These are phyloP conservation scores for Ligdia adustata DNA, from an alignment of 2,888 invertebrate genomes.

Conservation along the genomic window DNA sequence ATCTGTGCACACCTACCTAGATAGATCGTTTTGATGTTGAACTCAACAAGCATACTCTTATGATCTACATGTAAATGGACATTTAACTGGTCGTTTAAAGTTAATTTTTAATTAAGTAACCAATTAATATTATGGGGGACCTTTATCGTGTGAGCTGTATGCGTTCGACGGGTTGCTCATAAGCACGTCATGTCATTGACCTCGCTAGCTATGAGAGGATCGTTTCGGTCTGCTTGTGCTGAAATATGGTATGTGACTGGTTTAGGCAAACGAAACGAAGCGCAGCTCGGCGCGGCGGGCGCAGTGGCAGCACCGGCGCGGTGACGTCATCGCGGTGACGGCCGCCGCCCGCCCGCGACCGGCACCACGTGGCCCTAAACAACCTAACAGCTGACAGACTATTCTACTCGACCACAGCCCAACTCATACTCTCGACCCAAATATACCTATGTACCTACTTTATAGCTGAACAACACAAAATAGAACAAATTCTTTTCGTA, in stretches of 20 bases:
- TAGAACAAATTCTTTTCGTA: slow-evolving; percentile 22
- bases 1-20: too few species aligned
- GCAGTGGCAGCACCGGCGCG: slow-evolving; percentile 65
- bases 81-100: slow-evolving; percentile 19
- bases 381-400: slow-evolving; percentile 21
- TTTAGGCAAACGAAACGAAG: slow-evolving; percentile 56
- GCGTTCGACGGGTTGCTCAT: slow-evolving; percentile 42
- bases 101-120: slow-evolving; percentile 15
- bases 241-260: slow-evolving; percentile 72
- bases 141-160: slow-evolving; percentile 40
- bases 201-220: slow-evolving; percentile 54
- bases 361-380: slow-evolving; percentile 64
- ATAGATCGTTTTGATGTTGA: too few species aligned
- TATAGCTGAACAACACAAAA: slow-evolving; percentile 3
- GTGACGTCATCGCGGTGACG: slow-evolving; percentile 29
- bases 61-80: not conserved
- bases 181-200: slow-evolving; percentile 66
- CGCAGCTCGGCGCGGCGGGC: slow-evolving; percentile 35
- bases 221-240: slow-evolving; percentile 73
- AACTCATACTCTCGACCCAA: too few species aligned
- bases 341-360: slow-evolving; percentile 39
- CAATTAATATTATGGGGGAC: slow-evolving; percentile 7
- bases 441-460: not conserved
- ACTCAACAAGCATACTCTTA: not conserved
- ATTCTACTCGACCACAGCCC: not conserved